Evolutionary conservation across 2,113 vertebrate genomes (phyloP).

Genomic region (Pogona vitticeps): DNA sequence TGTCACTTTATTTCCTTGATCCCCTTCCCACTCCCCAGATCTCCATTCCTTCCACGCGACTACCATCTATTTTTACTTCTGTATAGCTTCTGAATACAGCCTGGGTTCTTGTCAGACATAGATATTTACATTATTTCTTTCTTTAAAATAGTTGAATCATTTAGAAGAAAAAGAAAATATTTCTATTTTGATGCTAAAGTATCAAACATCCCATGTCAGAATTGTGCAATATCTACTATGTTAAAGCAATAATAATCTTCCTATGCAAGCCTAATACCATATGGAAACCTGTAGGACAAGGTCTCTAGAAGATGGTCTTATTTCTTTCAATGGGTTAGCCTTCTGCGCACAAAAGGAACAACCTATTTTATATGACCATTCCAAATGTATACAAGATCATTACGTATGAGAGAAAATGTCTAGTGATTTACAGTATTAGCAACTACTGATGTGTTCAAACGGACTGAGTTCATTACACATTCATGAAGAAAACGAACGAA

Average conservation of each 20-base stretch:
- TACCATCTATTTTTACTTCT: not conserved
- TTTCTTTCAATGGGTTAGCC: too few species aligned
- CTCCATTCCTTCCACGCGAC: too few species aligned
- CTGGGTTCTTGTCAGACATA: not conserved
- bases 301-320: constrained; percentile 49
- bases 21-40: not conserved
- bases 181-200: not conserved
- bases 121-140: not conserved
- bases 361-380: constrained; percentile 37
- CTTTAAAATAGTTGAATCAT: not conserved
- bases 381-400: constrained; percentile 44
- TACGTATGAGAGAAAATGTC: too few species aligned
- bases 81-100: not conserved
- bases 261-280: not conserved
- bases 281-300: constrained; percentile 11
- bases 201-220: not conserved
- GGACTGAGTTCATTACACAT: not conserved
- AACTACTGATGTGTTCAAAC: not conserved
- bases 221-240: not conserved
- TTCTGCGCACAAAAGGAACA: not conserved
- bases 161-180: not conserved
- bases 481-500: not conserved
- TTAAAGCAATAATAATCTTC: not conserved
- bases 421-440: too few species aligned
- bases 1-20: not conserved